A percentile compares a stretch with the other conserved stretches of the same genome.
Conservation (phyloP, 1,140 invertebrate species). For the Drosophila parvula region DNA sequence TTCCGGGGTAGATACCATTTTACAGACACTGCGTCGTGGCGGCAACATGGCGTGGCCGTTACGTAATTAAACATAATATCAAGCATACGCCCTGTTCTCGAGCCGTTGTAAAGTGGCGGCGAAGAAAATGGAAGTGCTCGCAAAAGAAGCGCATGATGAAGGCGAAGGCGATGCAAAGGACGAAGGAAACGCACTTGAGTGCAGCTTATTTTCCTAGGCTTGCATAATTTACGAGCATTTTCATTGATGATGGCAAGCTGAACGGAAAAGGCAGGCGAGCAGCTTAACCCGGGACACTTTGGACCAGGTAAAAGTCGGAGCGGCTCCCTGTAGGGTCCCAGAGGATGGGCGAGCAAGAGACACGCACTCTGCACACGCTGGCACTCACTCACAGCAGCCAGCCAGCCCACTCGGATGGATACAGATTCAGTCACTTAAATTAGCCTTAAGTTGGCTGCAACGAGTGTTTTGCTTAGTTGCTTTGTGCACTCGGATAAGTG, state of each 20-base stretch:
- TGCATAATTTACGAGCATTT: conserved; percentile 79
- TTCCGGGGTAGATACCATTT: background rate
- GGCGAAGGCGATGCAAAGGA: conserved; percentile 12
- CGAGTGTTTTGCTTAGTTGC: conserved; percentile 78
- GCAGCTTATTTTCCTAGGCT: conserved; percentile 80
- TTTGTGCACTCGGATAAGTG: conserved; percentile 70
- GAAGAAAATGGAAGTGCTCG: background rate
- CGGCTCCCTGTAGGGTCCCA: conserved; percentile 17
- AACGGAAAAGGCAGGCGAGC: conserved; percentile 40
- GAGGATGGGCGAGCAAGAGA: conserved; percentile 23
- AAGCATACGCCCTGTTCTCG: conserved; percentile 34
- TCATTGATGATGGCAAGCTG: conserved; percentile 73
- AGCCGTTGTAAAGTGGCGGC: conserved; percentile 22
- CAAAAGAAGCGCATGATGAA: background rate
- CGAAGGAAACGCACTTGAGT: conserved; percentile 63
- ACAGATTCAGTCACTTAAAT: conserved; percentile 72
- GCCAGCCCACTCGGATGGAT: conserved; percentile 22
- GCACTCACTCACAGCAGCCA: conserved; percentile 13
- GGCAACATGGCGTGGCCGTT: conserved; percentile 18
- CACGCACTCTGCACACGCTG: conserved; percentile 47
- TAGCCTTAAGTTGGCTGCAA: conserved; percentile 74
- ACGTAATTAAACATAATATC: conserved; percentile 39
- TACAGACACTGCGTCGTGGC: background rate
- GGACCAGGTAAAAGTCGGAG: conserved; percentile 45
- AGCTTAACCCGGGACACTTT: conserved; percentile 40